Evolutionary conservation across 2,888 invertebrate genomes (phyloP).

Genomic region (Formica aserva): DNA sequence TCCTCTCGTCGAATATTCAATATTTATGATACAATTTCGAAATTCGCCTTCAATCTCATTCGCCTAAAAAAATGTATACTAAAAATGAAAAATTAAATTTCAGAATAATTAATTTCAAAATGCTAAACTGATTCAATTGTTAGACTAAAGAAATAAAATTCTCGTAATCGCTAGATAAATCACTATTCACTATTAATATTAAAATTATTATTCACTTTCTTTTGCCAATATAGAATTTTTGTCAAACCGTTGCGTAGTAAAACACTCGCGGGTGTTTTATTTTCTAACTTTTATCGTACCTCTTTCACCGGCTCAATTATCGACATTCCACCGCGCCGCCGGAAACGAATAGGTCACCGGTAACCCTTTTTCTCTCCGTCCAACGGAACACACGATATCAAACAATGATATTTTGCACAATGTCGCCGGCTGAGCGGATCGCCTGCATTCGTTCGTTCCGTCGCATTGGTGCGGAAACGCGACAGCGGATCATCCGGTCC

Average conservation of each 20-base stretch:
- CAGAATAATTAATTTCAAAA: neutral
- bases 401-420: constrained; percentile 77
- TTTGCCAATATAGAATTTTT: neutral
- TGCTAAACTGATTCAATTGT: neutral
- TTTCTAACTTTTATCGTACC: constrained; percentile 48
- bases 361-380: constrained; percentile 31
- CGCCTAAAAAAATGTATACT: neutral
- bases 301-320: constrained; percentile 59
- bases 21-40: neutral
- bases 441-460: constrained; percentile 63
- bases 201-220: neutral
- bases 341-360: constrained; percentile 62
- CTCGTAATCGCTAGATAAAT: neutral
- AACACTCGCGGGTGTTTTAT: constrained; percentile 27
- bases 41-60: neutral
- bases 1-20: neutral
- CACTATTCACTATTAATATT: neutral
- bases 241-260: neutral
- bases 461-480: constrained; percentile 68
- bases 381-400: constrained; percentile 48
- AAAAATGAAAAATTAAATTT: constrained; percentile 2
- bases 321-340: constrained; percentile 57
- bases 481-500: constrained; percentile 74
- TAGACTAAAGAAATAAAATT: neutral
- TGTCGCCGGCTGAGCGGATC: constrained; percentile 77